These are phyloP conservation scores for Epinotia demarniana DNA, from an alignment of 2,888 invertebrate genomes.

Conservation along the genomic window DNA sequence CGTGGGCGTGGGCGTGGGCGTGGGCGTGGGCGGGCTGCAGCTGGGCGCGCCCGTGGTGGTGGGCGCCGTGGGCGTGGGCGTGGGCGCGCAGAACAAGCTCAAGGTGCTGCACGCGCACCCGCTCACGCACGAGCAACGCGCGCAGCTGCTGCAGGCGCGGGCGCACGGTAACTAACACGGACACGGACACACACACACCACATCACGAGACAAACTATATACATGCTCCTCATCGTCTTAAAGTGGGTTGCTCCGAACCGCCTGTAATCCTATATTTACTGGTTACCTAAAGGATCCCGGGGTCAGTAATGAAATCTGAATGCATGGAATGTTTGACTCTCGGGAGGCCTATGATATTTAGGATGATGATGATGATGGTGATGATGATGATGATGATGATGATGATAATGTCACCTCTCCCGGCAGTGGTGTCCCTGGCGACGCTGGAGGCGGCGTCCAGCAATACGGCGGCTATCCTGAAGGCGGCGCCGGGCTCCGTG, in stretches of 20 bases:
- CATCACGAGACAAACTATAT: too few species aligned
- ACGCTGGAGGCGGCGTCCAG: slow-evolving; percentile 63
- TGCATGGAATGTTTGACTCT: too few species aligned
- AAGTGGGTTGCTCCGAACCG: too few species aligned
- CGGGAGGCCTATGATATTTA: too few species aligned
- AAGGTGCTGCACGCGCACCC: slow-evolving; percentile 75
- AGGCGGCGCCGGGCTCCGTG: slow-evolving; percentile 68
- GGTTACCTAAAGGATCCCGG: too few species aligned
- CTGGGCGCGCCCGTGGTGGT: slow-evolving; percentile 41
- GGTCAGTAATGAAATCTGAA: too few species aligned
- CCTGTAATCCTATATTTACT: too few species aligned
- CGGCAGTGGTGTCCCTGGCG: slow-evolving; percentile 72
- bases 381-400: too few species aligned
- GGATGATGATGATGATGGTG: too few species aligned
- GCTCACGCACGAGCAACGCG: slow-evolving; percentile 67
- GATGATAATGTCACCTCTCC: slow-evolving; percentile 58
- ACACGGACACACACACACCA: too few species aligned
- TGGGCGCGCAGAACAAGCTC: slow-evolving; percentile 67
- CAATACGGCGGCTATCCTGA: slow-evolving; percentile 58
- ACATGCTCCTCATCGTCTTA: too few species aligned
- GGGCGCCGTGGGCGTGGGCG: slow-evolving; percentile 54
- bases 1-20: slow-evolving; percentile 51
- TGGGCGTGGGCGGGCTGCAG: slow-evolving; percentile 48
- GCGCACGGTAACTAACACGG: slow-evolving; percentile 45
- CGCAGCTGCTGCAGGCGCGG: slow-evolving; percentile 67